Base-by-base conservation (phyloP, 1,140 invertebrate species). In the Pogonus chalceus region DNA sequence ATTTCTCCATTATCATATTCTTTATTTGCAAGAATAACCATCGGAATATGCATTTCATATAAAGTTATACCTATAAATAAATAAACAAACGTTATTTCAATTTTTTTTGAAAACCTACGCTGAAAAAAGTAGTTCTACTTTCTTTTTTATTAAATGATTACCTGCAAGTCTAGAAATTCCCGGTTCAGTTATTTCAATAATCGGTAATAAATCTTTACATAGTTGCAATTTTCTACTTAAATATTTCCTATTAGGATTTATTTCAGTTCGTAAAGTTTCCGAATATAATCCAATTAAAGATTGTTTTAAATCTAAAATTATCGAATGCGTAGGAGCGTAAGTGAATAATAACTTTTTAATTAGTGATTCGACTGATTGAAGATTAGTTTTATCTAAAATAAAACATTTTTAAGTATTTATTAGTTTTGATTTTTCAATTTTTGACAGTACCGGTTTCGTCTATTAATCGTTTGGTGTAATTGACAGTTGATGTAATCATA, bases 151-250 rank as follows among this genome's bases (percentile, higher is more conserved):
- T 20, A 35, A 51, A 47, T 47, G 52, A 48, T 53, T 64, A 81
- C 84, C 84, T 76, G 79, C 79, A 0, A 83, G 69, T 49, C 86
- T 74, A 10, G 83, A 86, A 61, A 89, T 80, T 31, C 87, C 87
- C 0, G 86, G 86, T 23, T 85, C 82, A 7, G 88, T 63, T 23
- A 79, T 75, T 50, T 82, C 78, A 0, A 87, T 64, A 0, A 90
- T 75, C 7, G 72, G 60, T 12, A 87, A 56, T 35, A 90, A 64
- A 56, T 87, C 79, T 35, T 77, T 69, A 56, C 84, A 87, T 1
- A 86, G 61, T 22, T 79, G 69, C 16, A 80, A 69, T 73, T 86
- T 87, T 43, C 76, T 75, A 39, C 76, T 63, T 57, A 85, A 75
- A 24, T 79, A 65, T 61, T 76, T 76, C 54, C 71, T 0, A 76